Base-by-base conservation (phyloP, 2,797 vertebrate genomes). In the Fistularia tabacaria region DNA sequence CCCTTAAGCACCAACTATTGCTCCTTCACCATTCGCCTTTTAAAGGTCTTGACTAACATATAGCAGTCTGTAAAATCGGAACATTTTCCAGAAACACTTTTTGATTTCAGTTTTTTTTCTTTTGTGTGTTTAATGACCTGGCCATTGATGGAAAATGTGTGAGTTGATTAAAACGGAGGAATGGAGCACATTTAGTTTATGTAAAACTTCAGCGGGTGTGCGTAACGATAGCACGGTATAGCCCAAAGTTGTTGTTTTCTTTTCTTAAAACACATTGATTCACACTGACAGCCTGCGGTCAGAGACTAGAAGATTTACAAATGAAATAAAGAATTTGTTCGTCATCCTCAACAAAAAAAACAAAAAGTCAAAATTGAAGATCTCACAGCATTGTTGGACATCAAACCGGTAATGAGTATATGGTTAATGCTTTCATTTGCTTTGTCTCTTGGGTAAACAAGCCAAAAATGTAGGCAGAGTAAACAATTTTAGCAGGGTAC, bases 1-100 rank as follows among this genome's bases (percentile, higher is more conserved):
- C 77, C 56, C 51, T 79, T 73, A 53, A 81, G 77, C 74, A 82
- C 67, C 64, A 72, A 81, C 69, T 73, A 62, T 54, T 72, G 51
- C 60, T 73, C 56, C 9, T 36, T 64, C 48, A 51, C 42, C 62
- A 67, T 74, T 51, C 6, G 8, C 40, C 38, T 66, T 70, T 71
- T 54, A 56, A 61, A 68, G 73, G 36, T 65, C 42, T 80, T 67
- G 70, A 47, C 74, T 62, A 46, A 49, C 61, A 72, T 38, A 59
- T 70, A 59, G 25, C 25, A 25, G 25, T 25, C 25, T 68, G 64
- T 59, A 49, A 70, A 71, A 66, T 49, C 36, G 51, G 68, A 80
- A 69, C 65, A 73, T 74, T 70, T 61, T 77, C 49, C 71, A 76
- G 55, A 82, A 80, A 74, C 64, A 58, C 66, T 69, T 61, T 74